A percentile compares a stretch with the other conserved stretches of the same genome.
Conservation (phyloP, 2,797 vertebrate genomes). For the Bradypodion ventrale region DNA sequence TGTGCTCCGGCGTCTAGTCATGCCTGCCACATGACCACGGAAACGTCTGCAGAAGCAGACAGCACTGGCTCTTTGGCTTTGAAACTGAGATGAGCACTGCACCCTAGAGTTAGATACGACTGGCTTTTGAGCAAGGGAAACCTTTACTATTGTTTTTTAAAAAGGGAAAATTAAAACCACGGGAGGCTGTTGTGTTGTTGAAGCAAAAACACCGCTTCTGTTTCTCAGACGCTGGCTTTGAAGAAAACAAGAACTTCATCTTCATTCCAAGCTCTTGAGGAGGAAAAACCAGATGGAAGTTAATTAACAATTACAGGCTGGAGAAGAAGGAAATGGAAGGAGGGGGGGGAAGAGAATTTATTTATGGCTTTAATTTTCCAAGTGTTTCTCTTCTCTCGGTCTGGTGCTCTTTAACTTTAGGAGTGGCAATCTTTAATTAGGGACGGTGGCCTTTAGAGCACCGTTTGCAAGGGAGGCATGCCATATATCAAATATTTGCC, state of each 20-base stretch:
- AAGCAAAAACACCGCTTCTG: background rate
- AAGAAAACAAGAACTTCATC: background rate
- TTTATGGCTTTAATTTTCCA: constrained; percentile 24
- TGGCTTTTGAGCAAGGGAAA: too few relatives aligned
- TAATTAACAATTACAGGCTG: constrained; percentile 11
- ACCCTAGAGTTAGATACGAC: too few relatives aligned
- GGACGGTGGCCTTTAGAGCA: background rate
- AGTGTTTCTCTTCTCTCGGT: background rate
- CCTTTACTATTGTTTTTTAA: too few relatives aligned
- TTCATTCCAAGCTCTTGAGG: background rate
- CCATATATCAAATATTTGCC: background rate
- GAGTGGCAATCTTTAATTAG: background rate
- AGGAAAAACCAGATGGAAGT: background rate
- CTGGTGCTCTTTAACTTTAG: background rate
- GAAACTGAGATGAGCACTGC: too few relatives aligned
- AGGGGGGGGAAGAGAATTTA: background rate
- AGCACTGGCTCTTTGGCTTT: too few relatives aligned
- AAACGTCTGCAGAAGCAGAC: too few relatives aligned
- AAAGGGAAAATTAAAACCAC: background rate
- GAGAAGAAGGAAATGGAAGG: background rate
- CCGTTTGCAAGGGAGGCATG: background rate
- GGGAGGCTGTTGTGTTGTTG: background rate
- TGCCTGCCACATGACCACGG: too few relatives aligned
- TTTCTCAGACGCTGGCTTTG: background rate
- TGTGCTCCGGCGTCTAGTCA: too few relatives aligned